A percentile compares a stretch with the other conserved stretches of the same genome.
Evolutionary conservation across 2,113 vertebrate genomes (phyloP).

Genomic region (Maccullochella peelii): DNA sequence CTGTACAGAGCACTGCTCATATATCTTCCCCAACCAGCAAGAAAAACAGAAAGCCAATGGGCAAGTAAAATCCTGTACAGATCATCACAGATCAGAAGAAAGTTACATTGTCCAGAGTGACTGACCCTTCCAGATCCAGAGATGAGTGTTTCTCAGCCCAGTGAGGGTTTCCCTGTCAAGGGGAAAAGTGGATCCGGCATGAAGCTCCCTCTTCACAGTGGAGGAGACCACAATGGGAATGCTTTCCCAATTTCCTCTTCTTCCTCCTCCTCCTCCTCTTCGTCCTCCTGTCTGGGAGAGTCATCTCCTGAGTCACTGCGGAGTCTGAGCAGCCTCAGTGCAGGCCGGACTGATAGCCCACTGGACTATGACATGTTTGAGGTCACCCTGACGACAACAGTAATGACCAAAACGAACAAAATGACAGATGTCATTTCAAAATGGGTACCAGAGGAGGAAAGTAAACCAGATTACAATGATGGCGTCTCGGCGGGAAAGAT

Average conservation of each 20-base stretch:
- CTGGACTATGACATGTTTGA: slow-evolving; percentile 77
- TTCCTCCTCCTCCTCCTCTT: slow-evolving; percentile 65
- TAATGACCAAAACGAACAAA: neutral
- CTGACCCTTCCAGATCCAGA: neutral
- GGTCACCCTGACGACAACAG: slow-evolving; percentile 49
- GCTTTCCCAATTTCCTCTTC: slow-evolving; percentile 68
- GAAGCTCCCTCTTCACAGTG: slow-evolving; percentile 61
- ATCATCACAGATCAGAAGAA: neutral
- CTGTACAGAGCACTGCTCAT: neutral
- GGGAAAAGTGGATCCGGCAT: slow-evolving; percentile 39
- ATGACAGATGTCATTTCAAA: slow-evolving; percentile 17
- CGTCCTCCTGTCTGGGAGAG: slow-evolving; percentile 60
- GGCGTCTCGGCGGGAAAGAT: neutral
- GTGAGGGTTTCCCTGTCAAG: slow-evolving; percentile 11
- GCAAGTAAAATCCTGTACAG: neutral
- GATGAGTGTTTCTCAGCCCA: slow-evolving; percentile 64
- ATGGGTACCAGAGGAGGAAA: slow-evolving; percentile 33
- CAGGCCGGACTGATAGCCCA: slow-evolving; percentile 56
- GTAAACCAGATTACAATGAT: neutral
- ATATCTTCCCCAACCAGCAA: neutral
- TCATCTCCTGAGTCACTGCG: slow-evolving; percentile 72
- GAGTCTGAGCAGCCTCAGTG: slow-evolving; percentile 72
- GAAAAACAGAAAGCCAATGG: neutral
- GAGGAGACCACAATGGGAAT: slow-evolving; percentile 67
- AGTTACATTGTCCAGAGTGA: neutral